Conservation (phyloP, 2,113 vertebrate species). For the Thinocorus orbignyianus region DNA sequence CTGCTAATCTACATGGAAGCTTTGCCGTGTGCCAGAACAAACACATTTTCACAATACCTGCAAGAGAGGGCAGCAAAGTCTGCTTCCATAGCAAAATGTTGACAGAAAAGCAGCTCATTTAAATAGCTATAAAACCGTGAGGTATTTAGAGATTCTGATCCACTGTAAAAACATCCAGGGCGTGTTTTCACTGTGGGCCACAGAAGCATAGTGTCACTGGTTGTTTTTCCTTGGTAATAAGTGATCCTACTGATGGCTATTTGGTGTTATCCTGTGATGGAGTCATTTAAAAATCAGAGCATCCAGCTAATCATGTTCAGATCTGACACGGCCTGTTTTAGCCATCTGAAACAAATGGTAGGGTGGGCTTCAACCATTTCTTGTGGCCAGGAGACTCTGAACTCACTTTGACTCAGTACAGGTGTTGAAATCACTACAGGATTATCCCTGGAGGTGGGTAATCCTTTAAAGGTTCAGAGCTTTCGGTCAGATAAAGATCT, state of each 20-base stretch:
- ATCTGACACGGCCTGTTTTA: background rate
- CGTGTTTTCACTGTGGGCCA: background rate
- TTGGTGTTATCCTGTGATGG: background rate
- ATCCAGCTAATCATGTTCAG: background rate
- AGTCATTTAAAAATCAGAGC: background rate
- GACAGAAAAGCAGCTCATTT: background rate
- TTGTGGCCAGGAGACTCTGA: slow-evolving; percentile 3
- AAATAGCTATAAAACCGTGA: background rate
- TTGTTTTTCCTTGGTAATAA: slow-evolving; percentile 21
- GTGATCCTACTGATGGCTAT: background rate
- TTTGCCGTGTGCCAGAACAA: background rate
- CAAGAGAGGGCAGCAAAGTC: slow-evolving; percentile 45
- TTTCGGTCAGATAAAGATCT: slow-evolving; percentile 63
- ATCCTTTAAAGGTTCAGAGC: slow-evolving; percentile 66
- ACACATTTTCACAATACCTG: background rate
- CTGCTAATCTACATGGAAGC: background rate
- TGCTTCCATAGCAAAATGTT: background rate
- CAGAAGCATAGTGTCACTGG: background rate
- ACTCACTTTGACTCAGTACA: slow-evolving; percentile 38
- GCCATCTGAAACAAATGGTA: slow-evolving; percentile 32
- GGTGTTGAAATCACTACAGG: slow-evolving; percentile 63
- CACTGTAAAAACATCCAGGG: background rate
- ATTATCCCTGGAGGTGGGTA: slow-evolving; percentile 62
- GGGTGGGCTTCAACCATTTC: background rate
- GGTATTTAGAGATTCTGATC: background rate